phyloP scores from a whole-genome alignment of 2,888 invertebrate species.

The Anoncus sp. region DNA sequence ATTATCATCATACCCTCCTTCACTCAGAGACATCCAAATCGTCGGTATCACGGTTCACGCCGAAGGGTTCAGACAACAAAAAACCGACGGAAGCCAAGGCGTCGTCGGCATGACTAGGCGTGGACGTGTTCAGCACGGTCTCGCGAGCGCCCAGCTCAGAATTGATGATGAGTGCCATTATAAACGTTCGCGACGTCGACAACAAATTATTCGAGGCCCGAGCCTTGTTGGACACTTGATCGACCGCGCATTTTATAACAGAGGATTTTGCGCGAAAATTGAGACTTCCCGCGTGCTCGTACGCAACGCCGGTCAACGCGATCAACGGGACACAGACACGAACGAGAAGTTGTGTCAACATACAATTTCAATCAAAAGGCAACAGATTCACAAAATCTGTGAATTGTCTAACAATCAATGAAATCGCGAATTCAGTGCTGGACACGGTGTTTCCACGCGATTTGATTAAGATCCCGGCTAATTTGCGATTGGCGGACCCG shows the following conservation, averaged over 20 bases:
- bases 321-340: constrained; percentile 39
- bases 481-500: constrained; percentile 49
- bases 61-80: background rate
- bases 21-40: constrained; percentile 9
- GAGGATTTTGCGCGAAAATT: constrained; percentile 36
- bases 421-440: constrained; percentile 21
- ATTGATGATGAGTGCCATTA: constrained; percentile 55
- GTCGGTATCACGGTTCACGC: background rate
- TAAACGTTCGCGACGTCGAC: constrained; percentile 28
- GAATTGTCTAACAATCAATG: constrained; percentile 17
- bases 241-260: constrained; percentile 40
- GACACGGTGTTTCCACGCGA: constrained; percentile 41
- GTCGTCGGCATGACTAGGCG: constrained; percentile 46
- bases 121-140: constrained; percentile 39
- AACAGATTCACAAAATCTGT: constrained; percentile 25
- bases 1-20: constrained; percentile 33
- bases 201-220: constrained; percentile 25
- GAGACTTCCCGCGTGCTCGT: constrained; percentile 19
- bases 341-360: constrained; percentile 32
- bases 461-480: constrained; percentile 29
- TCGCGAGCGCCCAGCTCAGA: constrained; percentile 34
- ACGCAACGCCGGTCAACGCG: constrained; percentile 34
- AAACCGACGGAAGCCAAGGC: constrained; percentile 8
- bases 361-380: constrained; percentile 31
- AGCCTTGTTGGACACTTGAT: constrained; percentile 28